These are phyloP conservation scores for Proisotoma minuta DNA, from an alignment of 2,888 invertebrate genomes.

Conservation along the genomic window DNA sequence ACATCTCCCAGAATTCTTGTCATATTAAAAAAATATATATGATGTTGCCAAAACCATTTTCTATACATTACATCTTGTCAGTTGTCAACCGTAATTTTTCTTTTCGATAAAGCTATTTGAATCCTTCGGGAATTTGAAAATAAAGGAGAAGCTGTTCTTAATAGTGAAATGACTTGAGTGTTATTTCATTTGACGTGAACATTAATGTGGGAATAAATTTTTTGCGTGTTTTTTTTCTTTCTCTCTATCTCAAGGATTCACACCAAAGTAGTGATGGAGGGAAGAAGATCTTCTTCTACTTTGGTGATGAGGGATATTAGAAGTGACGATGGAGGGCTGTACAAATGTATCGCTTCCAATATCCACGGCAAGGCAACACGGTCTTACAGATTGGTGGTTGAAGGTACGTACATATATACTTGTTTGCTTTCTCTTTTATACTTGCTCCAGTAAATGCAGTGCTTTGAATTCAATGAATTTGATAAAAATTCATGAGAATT, in stretches of 20 bases:
- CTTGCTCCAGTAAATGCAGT: neutral
- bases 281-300: conserved; percentile 40
- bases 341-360: conserved; percentile 41
- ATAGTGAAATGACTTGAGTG: neutral
- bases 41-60: too few species aligned
- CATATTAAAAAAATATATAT: too few species aligned
- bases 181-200: conserved; percentile 12
- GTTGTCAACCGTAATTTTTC: too few species aligned
- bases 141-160: too few species aligned
- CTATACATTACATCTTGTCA: too few species aligned
- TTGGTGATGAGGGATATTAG: conserved; percentile 43
- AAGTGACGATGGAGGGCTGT: conserved; percentile 38
- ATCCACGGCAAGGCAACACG: conserved; percentile 40
- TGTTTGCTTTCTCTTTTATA: conserved; percentile 5
- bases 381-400: conserved; percentile 41
- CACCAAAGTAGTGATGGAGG: conserved; percentile 37
- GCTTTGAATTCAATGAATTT: too few species aligned
- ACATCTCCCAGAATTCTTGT: too few species aligned
- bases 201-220: conserved; percentile 13
- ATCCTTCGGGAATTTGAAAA: too few species aligned
- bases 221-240: neutral
- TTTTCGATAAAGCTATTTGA: too few species aligned
- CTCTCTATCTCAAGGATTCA: conserved; percentile 32
- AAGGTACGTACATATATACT: conserved; percentile 35
- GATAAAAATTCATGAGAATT: too few species aligned